These are phyloP conservation scores for Scatophagus argus DNA, from an alignment of 2,113 vertebrate genomes.

Conservation along the genomic window DNA sequence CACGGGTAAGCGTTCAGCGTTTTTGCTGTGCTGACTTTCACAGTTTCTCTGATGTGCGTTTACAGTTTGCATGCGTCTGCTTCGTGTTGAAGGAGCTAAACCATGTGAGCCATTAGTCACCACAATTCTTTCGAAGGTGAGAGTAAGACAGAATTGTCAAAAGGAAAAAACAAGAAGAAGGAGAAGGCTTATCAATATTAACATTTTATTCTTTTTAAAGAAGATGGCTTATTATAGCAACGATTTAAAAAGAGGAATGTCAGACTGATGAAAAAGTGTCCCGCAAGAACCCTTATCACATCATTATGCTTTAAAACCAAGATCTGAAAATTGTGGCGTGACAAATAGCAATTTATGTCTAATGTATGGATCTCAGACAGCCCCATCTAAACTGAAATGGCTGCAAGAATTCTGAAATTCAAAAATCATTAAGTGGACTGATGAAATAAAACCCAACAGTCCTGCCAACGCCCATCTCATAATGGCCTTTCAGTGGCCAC, in stretches of 20 bases:
- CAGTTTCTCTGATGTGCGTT: neutral
- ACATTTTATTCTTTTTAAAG: too few species aligned
- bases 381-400: neutral
- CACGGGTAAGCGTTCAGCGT: conserved; percentile 70
- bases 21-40: neutral
- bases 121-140: too few species aligned
- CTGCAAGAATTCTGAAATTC: neutral
- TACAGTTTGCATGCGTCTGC: neutral
- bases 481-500: conserved; percentile 42
- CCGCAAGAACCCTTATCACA: neutral
- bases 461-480: neutral
- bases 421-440: conserved; percentile 10
- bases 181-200: too few species aligned
- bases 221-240: too few species aligned
- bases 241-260: neutral
- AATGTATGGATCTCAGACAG: neutral
- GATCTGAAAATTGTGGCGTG: neutral
- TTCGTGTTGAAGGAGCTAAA: neutral
- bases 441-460: neutral
- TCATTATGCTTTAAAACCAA: neutral
- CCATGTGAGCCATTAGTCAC: too few species aligned
- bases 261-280: too few species aligned
- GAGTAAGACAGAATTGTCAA: neutral
- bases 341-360: neutral
- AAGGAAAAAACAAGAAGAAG: neutral